A percentile compares a stretch with the other conserved stretches of the same genome.
Evolutionary conservation across 1,140 invertebrate species (phyloP).

Genomic region (Thrips palmi): DNA sequence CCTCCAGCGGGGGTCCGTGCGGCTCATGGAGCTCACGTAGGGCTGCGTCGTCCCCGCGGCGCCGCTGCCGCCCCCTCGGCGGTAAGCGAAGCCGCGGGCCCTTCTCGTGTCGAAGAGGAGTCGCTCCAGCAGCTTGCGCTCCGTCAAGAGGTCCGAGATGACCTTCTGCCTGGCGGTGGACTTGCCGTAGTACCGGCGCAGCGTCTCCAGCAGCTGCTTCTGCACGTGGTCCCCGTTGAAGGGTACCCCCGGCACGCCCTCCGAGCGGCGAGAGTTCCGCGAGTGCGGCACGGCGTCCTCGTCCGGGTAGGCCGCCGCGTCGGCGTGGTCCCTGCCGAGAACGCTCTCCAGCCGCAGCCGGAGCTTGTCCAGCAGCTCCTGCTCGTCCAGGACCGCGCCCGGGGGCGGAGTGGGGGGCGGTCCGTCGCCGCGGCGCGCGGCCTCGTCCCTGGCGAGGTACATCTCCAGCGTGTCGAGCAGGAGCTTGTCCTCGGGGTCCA

Average conservation of each 20-base stretch:
- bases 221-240: slow-evolving; percentile 33
- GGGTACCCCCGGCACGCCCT: slow-evolving; percentile 17
- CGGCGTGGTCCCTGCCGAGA: slow-evolving; percentile 10
- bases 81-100: slow-evolving; percentile 40
- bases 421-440: slow-evolving; percentile 20
- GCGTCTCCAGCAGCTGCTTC: slow-evolving; percentile 38
- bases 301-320: slow-evolving; percentile 19
- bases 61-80: slow-evolving; percentile 17
- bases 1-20: slow-evolving; percentile 1
- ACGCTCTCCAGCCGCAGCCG: slow-evolving; percentile 10
- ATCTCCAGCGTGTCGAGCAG: slow-evolving; percentile 44
- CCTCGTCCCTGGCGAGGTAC: slow-evolving; percentile 32
- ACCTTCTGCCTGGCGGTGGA: slow-evolving; percentile 41
- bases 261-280: slow-evolving; percentile 7
- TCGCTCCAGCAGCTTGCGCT: slow-evolving; percentile 47
- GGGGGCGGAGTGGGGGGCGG: slow-evolving; percentile 9
- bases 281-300: slow-evolving; percentile 17
- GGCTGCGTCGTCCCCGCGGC: slow-evolving; percentile 2
- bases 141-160: slow-evolving; percentile 47
- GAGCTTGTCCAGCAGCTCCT: slow-evolving; percentile 40
- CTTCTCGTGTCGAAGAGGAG: slow-evolving; percentile 50
- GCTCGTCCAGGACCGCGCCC: slow-evolving; percentile 29
- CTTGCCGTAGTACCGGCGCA: slow-evolving; percentile 43
- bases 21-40: too few relatives aligned
- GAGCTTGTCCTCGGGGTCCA: slow-evolving; percentile 29